Percentiles rank a stretch among this genome's conserved stretches.
Conservation (phyloP, 2,113 vertebrate genomes). For the Psittacula cyanocephala region DNA sequence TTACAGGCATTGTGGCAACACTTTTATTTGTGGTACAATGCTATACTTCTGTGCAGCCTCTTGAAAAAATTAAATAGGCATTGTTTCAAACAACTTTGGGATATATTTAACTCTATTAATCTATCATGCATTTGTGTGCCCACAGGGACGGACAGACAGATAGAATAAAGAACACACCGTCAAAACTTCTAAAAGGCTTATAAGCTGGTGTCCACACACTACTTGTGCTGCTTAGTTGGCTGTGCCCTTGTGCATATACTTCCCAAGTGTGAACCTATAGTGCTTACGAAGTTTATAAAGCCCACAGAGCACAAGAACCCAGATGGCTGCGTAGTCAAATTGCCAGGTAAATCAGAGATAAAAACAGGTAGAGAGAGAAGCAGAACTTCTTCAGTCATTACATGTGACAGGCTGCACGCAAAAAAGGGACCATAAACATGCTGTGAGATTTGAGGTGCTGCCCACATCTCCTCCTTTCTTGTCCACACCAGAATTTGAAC, state of each 20-base stretch:
- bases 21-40: conserved; percentile 80
- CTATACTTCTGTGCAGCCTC: conserved; percentile 71
- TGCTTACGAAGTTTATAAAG: not conserved
- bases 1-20: conserved; percentile 79
- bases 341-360: not conserved
- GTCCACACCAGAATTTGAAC: not conserved
- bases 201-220: accelerated
- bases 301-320: accelerated
- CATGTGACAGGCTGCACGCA: accelerated
- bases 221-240: not conserved
- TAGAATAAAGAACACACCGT: not conserved
- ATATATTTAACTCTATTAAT: conserved; percentile 78
- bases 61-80: conserved; percentile 70
- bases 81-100: conserved; percentile 74
- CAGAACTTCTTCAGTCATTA: not conserved
- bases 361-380: not conserved
- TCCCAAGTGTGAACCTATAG: not conserved
- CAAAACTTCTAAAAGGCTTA: not conserved
- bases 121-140: conserved; percentile 21
- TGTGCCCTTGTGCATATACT: not conserved
- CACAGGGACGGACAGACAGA: conserved; percentile 9
- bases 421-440: not conserved
- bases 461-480: not conserved
- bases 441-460: not conserved
- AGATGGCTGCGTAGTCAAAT: not conserved